phyloP scores from a whole-genome alignment of 2,113 vertebrate genomes.

The Ammodytes dubius region DNA sequence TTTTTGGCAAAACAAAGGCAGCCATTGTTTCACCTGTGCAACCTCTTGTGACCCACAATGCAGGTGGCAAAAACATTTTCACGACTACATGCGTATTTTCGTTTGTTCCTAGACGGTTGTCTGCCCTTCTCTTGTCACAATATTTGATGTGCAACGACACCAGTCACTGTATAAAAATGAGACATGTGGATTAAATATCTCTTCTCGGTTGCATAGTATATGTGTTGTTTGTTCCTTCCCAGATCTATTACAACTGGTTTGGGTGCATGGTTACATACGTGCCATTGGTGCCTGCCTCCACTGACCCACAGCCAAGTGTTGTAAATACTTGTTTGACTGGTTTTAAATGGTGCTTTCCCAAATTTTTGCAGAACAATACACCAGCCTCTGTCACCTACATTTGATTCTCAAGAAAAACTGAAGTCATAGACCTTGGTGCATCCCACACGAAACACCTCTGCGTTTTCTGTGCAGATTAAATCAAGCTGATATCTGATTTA shows the following conservation, averaged over 20 bases:
- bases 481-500: not conserved
- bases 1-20: constrained; percentile 33
- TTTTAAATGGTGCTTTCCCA: constrained; percentile 47
- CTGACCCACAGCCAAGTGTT: not conserved
- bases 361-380: not conserved
- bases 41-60: not conserved
- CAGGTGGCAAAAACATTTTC: not conserved
- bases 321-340: constrained; percentile 55
- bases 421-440: not conserved
- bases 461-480: not conserved
- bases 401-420: not conserved
- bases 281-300: constrained; percentile 1
- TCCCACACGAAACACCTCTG: not conserved
- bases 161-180: not conserved
- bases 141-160: not conserved
- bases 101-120: constrained; percentile 16
- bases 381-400: not conserved
- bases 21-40: constrained; percentile 25
- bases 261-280: constrained; percentile 45
- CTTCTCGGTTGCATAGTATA: not conserved
- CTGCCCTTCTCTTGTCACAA: not conserved
- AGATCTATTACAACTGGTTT: constrained; percentile 73
- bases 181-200: constrained; percentile 36
- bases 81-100: not conserved
- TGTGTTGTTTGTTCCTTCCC: constrained; percentile 23